Evolutionary conservation across 92 coral and sea anemone species (phyloP).

Genomic region (Montipora capitata): DNA sequence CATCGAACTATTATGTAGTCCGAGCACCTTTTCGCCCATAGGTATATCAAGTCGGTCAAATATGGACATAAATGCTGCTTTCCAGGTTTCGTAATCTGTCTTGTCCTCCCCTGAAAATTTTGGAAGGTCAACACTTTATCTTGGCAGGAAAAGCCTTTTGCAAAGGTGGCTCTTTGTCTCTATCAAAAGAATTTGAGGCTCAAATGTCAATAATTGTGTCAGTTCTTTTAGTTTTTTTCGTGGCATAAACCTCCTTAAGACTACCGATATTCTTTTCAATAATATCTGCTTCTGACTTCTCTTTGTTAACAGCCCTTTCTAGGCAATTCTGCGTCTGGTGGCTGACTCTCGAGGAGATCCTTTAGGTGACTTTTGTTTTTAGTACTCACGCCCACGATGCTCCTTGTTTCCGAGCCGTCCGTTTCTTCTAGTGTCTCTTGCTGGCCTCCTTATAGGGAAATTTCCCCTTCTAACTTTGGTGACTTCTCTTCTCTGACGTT

Average conservation of each 20-base stretch:
- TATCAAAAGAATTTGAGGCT: no score
- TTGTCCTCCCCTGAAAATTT: constrained; percentile 71
- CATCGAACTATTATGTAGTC: constrained; percentile 35
- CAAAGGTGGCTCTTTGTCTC: no score
- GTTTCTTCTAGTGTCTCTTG: no score
- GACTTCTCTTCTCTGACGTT: no score
- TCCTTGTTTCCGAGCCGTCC: no score
- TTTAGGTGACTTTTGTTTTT: neutral
- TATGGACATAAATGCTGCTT: constrained; percentile 60
- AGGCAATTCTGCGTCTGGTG: neutral
- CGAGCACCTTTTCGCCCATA: constrained; percentile 12
- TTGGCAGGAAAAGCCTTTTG: constrained; percentile 18
- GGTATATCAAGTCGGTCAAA: constrained; percentile 54
- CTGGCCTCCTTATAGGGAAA: no score
- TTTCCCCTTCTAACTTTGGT: no score
- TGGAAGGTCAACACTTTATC: constrained; percentile 65
- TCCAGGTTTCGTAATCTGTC: constrained; percentile 68
- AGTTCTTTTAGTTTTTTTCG: no score
- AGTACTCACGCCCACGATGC: no score
- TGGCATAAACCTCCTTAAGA: no score
- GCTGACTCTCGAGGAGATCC: neutral
- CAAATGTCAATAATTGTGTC: no score
- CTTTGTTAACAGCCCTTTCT: neutral
- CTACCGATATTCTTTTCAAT: neutral
- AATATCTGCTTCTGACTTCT: neutral